Percentiles rank a stretch among this genome's conserved stretches.
phyloP scores from a whole-genome alignment of 1,140 invertebrate genomes.

The Heterodera schachtii region DNA sequence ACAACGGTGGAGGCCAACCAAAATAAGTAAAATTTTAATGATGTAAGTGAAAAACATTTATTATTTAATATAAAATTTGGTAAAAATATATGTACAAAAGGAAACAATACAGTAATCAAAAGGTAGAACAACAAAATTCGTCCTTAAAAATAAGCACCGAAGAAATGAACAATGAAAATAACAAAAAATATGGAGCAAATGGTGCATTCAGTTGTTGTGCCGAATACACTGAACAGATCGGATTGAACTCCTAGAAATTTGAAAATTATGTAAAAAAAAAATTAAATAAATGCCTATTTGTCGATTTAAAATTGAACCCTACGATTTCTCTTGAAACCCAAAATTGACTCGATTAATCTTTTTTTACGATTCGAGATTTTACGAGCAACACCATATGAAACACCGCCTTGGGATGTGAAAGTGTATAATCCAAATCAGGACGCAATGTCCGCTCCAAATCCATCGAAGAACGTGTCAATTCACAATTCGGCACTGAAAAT shows the following conservation, averaged over 20 bases:
- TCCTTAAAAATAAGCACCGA: background rate
- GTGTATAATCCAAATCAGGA: slow-evolving; percentile 19
- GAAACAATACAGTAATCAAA: background rate
- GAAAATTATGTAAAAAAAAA: background rate
- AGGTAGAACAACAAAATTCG: background rate
- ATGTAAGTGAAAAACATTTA: too few species aligned
- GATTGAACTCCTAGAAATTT: slow-evolving; percentile 20
- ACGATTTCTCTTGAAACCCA: too few species aligned
- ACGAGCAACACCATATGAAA: too few species aligned
- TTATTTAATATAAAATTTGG: too few species aligned
- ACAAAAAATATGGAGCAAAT: background rate
- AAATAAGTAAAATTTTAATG: too few species aligned
- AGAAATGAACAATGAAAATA: background rate
- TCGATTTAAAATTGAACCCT: too few species aligned
- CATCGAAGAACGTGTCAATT: slow-evolving; percentile 12
- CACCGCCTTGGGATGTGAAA: slow-evolving; percentile 16
- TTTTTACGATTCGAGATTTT: too few species aligned
- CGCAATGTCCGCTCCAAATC: slow-evolving; percentile 10
- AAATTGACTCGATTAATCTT: too few species aligned
- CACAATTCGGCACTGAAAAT: slow-evolving; percentile 20
- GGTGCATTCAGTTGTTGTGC: background rate
- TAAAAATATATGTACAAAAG: too few species aligned
- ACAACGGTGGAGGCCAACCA: background rate
- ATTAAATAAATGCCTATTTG: too few species aligned
- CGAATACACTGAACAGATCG: slow-evolving; percentile 18